A percentile compares a stretch with the other conserved stretches of the same genome.
phyloP scores from a whole-genome alignment of 2,888 invertebrate genomes.

The Cyrtodaria siliqua region DNA sequence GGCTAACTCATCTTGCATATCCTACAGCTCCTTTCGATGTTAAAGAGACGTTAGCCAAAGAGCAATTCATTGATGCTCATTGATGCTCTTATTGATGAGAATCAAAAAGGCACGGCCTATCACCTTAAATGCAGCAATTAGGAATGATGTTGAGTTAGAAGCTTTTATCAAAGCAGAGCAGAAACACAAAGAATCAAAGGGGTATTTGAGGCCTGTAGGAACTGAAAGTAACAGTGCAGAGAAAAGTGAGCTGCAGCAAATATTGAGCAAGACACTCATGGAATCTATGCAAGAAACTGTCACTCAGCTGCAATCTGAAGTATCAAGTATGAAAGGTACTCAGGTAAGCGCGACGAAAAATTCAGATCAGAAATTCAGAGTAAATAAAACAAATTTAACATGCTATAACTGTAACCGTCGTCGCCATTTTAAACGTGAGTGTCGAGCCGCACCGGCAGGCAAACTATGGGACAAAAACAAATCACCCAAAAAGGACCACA shows the following conservation, averaged over 20 bases:
- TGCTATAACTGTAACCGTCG: no score
- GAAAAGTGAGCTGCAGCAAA: not conserved
- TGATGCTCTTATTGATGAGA: not conserved
- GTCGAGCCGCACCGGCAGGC: no score
- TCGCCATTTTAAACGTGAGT: no score
- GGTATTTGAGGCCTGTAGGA: not conserved
- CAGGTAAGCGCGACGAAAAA: no score
- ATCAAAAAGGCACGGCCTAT: not conserved
- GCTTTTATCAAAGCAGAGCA: not conserved
- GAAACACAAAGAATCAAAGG: not conserved
- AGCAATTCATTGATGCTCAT: conserved; percentile 6
- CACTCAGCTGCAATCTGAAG: no score
- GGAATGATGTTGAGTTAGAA: not conserved
- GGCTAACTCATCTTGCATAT: conserved; percentile 3
- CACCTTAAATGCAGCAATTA: not conserved
- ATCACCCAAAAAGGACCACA: no score
- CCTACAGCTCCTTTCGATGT: not conserved
- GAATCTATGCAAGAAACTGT: not conserved
- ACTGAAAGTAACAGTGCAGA: not conserved
- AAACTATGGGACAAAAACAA: no score
- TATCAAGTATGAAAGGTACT: no score
- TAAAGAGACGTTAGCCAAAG: conserved; percentile 3
- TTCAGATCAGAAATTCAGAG: no score
- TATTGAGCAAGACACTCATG: not conserved
- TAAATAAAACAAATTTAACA: no score